Evolutionary conservation across 2,888 invertebrate genomes (phyloP).

Genomic region (Piscicola geometra): DNA sequence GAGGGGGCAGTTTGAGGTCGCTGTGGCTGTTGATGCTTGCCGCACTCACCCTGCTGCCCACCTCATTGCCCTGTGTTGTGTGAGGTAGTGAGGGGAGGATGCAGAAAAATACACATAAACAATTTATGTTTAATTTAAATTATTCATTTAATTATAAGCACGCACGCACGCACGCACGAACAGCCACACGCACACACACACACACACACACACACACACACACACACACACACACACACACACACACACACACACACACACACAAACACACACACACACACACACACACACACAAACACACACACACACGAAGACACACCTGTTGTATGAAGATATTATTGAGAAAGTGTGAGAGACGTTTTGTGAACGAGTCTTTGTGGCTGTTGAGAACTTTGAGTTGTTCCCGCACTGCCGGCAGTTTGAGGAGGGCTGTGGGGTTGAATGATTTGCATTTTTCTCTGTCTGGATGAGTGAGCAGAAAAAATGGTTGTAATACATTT

Average conservation of each 20-base stretch:
- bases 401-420: constrained; percentile 72
- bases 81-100: background rate
- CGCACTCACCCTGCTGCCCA: constrained; percentile 64
- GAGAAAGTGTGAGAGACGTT: constrained; percentile 78
- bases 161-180: background rate
- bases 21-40: constrained; percentile 48
- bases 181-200: background rate
- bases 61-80: constrained; percentile 64
- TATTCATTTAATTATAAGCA: too few relatives aligned
- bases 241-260: constrained; percentile 2
- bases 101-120: too few relatives aligned
- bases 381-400: constrained; percentile 74
- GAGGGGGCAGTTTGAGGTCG: constrained; percentile 68
- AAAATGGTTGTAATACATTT: too few relatives aligned
- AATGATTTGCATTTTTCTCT: too few relatives aligned
- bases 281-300: background rate
- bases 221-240: background rate
- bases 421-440: constrained; percentile 50
- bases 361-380: constrained; percentile 73
- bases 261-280: background rate
- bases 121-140: too few relatives aligned
- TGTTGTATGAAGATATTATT: constrained; percentile 92
- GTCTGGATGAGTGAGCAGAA: too few relatives aligned
- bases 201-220: background rate
- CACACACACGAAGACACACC: constrained; percentile 56